Percentiles rank a stretch among this genome's conserved stretches.
These are phyloP conservation scores for Spodoptera littoralis DNA, from an alignment of 2,888 invertebrate genomes.

Conservation along the genomic window DNA sequence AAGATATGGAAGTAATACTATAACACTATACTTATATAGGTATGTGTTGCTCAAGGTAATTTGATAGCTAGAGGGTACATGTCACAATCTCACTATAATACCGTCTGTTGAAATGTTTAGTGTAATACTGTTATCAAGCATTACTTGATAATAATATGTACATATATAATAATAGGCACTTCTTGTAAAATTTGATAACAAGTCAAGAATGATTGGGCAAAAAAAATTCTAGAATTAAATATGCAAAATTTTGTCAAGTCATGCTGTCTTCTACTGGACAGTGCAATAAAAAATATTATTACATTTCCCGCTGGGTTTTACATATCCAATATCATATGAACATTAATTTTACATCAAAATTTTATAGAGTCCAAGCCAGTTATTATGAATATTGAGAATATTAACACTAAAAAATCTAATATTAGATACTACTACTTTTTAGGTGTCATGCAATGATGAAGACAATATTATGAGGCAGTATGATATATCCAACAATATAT, in stretches of 20 bases:
- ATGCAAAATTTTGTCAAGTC: not conserved
- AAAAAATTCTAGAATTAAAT: constrained; percentile 1
- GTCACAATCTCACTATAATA: constrained; percentile 24
- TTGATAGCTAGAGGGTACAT: constrained; percentile 30
- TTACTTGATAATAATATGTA: constrained; percentile 18
- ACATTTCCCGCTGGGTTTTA: too few relatives aligned
- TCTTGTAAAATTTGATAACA: constrained; percentile 20
- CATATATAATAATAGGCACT: constrained; percentile 1
- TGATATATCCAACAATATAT: too few relatives aligned
- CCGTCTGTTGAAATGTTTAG: constrained; percentile 22
- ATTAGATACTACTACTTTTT: too few relatives aligned
- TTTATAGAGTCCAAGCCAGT: too few relatives aligned
- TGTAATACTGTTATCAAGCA: constrained; percentile 16
- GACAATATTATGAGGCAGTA: too few relatives aligned
- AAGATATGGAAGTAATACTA: constrained; percentile 57
- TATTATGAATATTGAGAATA: too few relatives aligned
- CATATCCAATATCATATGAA: too few relatives aligned
- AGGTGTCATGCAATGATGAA: too few relatives aligned
- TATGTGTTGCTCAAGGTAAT: constrained; percentile 61
- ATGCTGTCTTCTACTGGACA: not conserved
- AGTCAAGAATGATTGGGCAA: constrained; percentile 17
- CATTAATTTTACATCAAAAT: too few relatives aligned
- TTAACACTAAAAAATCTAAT: too few relatives aligned
- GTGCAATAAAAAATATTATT: too few relatives aligned
- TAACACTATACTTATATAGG: constrained; percentile 65